phyloP scores from a whole-genome alignment of 2,888 invertebrate genomes.

The Calameuta filiformis region DNA sequence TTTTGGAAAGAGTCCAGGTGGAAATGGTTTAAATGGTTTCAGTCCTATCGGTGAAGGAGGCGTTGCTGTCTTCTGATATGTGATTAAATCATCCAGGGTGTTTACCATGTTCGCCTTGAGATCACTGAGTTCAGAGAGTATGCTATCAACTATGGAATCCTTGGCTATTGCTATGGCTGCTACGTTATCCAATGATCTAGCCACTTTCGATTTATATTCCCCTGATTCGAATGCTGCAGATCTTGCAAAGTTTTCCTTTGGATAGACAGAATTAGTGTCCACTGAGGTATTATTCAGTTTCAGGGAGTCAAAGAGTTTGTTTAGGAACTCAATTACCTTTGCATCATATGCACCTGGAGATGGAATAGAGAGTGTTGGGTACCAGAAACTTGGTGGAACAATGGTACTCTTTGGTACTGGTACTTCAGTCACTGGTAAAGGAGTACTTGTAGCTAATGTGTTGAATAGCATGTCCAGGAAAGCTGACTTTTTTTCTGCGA shows the following conservation, averaged over 20 bases:
- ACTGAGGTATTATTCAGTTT: constrained; percentile 42
- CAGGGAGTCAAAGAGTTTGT: constrained; percentile 52
- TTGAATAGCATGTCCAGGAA: constrained; percentile 56
- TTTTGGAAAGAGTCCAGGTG: constrained; percentile 41
- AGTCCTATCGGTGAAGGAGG: constrained; percentile 13
- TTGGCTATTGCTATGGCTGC: constrained; percentile 50
- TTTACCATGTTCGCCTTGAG: constrained; percentile 53
- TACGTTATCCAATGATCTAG: constrained; percentile 18
- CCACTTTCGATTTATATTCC: background rate
- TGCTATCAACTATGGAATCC: constrained; percentile 53
- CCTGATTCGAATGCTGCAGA: constrained; percentile 21
- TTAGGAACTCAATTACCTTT: constrained; percentile 53
- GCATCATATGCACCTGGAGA: constrained; percentile 51
- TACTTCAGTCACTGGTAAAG: constrained; percentile 33
- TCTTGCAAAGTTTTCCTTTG: constrained; percentile 24
- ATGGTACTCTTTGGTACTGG: constrained; percentile 53
- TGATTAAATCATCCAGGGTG: constrained; percentile 52
- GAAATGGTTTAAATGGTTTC: constrained; percentile 43
- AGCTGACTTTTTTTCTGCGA: constrained; percentile 49
- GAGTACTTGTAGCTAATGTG: constrained; percentile 46
- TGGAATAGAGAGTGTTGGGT: constrained; percentile 48
- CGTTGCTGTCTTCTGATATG: constrained; percentile 43
- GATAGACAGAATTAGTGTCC: constrained; percentile 7
- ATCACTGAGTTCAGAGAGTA: constrained; percentile 47
- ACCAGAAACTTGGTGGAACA: constrained; percentile 58